phyloP scores from a whole-genome alignment of 2,888 invertebrate species.

The Zele albiditarsus region DNA sequence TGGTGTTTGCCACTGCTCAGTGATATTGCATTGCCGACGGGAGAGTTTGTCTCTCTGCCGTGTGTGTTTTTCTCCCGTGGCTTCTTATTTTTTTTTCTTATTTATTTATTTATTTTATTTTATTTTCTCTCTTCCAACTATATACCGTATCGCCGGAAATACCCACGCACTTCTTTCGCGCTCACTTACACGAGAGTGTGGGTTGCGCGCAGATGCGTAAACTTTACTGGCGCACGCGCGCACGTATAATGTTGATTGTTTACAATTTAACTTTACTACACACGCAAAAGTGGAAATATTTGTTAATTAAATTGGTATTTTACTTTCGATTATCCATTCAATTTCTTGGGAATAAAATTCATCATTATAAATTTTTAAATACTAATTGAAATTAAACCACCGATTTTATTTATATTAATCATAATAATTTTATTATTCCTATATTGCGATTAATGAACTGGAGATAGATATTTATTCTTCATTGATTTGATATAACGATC shows the following conservation, averaged over 20 bases:
- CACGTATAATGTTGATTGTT: not conserved
- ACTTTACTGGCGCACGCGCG: constrained; percentile 34
- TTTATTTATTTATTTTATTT: constrained; percentile 32
- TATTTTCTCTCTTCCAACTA: not conserved
- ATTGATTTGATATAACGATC: not conserved
- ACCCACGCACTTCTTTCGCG: constrained; percentile 58
- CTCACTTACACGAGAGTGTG: constrained; percentile 21
- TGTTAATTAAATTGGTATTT: too few relatives aligned
- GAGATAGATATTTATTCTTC: too few relatives aligned
- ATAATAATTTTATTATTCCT: too few relatives aligned
- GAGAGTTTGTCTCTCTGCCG: constrained; percentile 40
- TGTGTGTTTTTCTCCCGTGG: constrained; percentile 2
- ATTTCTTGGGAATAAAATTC: too few relatives aligned
- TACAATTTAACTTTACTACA: too few relatives aligned
- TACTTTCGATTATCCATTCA: too few relatives aligned
- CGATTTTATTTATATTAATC: too few relatives aligned
- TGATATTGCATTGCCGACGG: constrained; percentile 6
- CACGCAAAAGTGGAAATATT: too few relatives aligned
- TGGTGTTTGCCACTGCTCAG: not conserved
- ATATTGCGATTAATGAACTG: too few relatives aligned
- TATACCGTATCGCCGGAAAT: constrained; percentile 58
- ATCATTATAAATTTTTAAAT: too few relatives aligned
- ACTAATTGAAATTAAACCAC: too few relatives aligned
- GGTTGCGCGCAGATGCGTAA: constrained; percentile 43
- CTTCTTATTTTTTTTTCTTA: too few relatives aligned